Evolutionary conservation across 2,113 vertebrate genomes (phyloP), one percentile per base, ranked within the genome.

Genomic region (Caracal caracal): DNA sequence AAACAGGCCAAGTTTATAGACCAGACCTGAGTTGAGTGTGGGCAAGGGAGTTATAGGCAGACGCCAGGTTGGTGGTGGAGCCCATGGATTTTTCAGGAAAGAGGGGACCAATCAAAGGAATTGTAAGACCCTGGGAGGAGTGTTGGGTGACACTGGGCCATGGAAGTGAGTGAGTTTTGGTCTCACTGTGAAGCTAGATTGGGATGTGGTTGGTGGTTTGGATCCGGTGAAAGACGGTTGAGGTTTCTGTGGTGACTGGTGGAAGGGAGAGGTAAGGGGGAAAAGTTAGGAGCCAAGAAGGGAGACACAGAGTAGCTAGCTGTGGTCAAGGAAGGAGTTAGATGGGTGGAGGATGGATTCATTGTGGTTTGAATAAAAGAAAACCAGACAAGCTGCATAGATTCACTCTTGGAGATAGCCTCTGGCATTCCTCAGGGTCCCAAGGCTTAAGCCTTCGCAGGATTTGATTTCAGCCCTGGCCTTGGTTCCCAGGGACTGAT

Each of bases 181-280:
- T 92, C 71, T 89, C 53, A 17, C 59, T 7, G 49, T 47, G 95
- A 70, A 88, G 88, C 47, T 53, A 83, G 53, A 26, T 82, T 68
- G 85, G 85, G 73, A 65, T 79, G 89, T 93, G 95, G 89, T 90
- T 85, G 84, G 93, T 94, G 95, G 91, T 87, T 96, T 93, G 95
- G 88, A 89, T 78, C 61, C 28, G 37, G 80, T 88, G 94, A 92
- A 83, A 65, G 90, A n/a, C 65, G 88, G 73, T 40, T 82, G 84
- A 92, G 90, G 80, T 92, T 97, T 93, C 37, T 8, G 80, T 73
- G 85, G 94, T 75, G 93, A 35, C 71, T 70, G 56, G 35, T 88
- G 35, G 95, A 79, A 61, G 81, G 56, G 84, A 93, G 83, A 70
- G 65, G 70, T 70, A 22, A 70, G 80, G 20, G 66, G 66, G 61